Base-by-base conservation (phyloP, 2,888 invertebrate species). In the Eupithecia centaureata region DNA sequence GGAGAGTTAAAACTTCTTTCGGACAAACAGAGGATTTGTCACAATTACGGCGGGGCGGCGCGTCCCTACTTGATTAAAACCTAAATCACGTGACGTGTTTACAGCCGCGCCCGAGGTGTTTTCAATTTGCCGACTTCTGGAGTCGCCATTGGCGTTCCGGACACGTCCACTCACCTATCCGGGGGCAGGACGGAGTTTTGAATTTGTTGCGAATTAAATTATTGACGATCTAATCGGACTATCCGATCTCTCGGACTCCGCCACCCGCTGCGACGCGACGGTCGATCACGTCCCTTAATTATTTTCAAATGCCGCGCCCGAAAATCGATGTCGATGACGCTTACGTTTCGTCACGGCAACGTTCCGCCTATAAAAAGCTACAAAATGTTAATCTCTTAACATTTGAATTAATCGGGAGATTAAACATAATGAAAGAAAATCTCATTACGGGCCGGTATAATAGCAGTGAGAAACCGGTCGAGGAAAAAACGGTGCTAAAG, bases 1-100 rank as follows among this genome's bases (percentile, higher is more conserved):
- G 85, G 83, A 86, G 88, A 92, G 92, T 92, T 92, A 92, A 93
- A 92, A 92, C 90, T 93, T 92, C 86, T 87, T 88, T 90, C 90
- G 92, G 90, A 92, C 93, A 93, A 93, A 93, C 93, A 93, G 92
- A 92, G 93, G 92, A 92, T 93, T 93, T 93, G 93, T 93, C 93
- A 92, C 93, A 93, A 93, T 93, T 93, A 93, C 92, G 90, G 84
- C 87, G 82, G 88, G 88, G 86, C 86, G 87, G 88, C 82, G 90
- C 89, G 92, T 90, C 91, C 92, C 91, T 90, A 89, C 92, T 93
- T 93, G 93, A 93, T 93, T 93, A 93, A 93, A 93, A 92, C 92
- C 93, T 93, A 93, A 93, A 93, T 93, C 93, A 93, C 93, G 93
- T 92, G 93, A 92, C 93, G 92, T 92, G 93, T 93, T 92, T 93